Evolutionary conservation across 2,888 invertebrate species (phyloP).

Genomic region (Eutolmus rufibarbis): DNA sequence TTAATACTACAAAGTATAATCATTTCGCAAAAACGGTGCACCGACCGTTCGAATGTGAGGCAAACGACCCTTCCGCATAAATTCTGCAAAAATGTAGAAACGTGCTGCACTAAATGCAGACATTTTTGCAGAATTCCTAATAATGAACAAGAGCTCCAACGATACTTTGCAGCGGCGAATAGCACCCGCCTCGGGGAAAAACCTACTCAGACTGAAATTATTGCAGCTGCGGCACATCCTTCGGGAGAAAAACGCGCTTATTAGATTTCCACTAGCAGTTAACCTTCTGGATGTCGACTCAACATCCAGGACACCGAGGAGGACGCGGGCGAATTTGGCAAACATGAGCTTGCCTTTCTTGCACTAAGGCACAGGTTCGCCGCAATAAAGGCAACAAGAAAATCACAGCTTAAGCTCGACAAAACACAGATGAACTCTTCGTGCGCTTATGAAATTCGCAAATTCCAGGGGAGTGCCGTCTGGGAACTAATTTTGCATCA

Average conservation of each 20-base stretch:
- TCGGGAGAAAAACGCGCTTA: background rate
- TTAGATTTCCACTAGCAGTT: constrained; percentile 2
- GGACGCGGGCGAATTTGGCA: background rate
- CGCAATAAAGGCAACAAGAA: background rate
- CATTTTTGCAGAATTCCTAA: background rate
- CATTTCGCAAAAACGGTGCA: background rate
- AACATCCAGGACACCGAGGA: background rate
- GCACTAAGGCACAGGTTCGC: background rate
- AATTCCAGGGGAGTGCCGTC: background rate
- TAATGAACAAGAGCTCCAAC: background rate
- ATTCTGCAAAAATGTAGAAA: background rate
- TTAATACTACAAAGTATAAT: background rate
- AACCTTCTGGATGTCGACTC: background rate
- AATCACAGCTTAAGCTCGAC: background rate
- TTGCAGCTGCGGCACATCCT: background rate
- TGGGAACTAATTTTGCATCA: background rate
- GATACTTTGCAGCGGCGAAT: background rate
- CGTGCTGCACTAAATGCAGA: background rate
- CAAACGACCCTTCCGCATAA: background rate
- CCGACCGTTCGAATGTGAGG: background rate
- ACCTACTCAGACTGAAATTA: background rate
- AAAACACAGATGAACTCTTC: background rate
- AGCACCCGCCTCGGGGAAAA: background rate
- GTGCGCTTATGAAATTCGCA: background rate
- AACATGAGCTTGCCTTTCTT: background rate